These are phyloP conservation scores for Trachemys scripta DNA, from an alignment of 2,113 vertebrate genomes.

Conservation along the genomic window DNA sequence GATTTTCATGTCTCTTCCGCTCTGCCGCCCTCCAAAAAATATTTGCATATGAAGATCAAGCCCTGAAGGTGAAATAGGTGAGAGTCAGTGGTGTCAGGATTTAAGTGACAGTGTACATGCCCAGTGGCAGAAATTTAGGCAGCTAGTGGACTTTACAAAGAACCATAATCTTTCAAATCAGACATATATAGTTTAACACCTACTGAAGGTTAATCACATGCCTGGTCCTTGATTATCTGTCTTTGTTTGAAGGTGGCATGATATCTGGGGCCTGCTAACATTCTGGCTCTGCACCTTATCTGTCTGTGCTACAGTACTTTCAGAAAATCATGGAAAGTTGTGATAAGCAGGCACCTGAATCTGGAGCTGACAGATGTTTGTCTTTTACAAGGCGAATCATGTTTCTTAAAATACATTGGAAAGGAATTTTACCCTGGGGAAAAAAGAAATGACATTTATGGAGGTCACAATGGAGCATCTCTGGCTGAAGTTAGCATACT, in stretches of 20 bases:
- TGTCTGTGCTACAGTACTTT: conserved; percentile 7
- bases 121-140: no score
- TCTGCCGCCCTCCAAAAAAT: no score
- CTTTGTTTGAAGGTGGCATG: conserved; percentile 1
- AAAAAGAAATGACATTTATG: conserved; percentile 30
- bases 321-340: conserved; percentile 33
- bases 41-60: no score
- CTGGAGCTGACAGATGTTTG: conserved; percentile 45
- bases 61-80: no score
- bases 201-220: neutral
- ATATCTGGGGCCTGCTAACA: neutral
- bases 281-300: conserved; percentile 27
- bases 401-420: conserved; percentile 60
- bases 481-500: conserved; percentile 31
- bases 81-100: no score
- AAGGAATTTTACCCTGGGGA: conserved; percentile 42
- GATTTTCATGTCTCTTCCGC: no score
- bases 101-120: no score
- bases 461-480: conserved; percentile 33
- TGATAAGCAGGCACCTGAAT: conserved; percentile 31
- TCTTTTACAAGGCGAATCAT: conserved; percentile 66
- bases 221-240: neutral
- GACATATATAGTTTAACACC: neutral
- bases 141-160: neutral
- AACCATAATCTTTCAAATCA: conserved; percentile 25